Base-by-base conservation (phyloP, 1,140 invertebrate genomes). In the Papilio xuthus region DNA sequence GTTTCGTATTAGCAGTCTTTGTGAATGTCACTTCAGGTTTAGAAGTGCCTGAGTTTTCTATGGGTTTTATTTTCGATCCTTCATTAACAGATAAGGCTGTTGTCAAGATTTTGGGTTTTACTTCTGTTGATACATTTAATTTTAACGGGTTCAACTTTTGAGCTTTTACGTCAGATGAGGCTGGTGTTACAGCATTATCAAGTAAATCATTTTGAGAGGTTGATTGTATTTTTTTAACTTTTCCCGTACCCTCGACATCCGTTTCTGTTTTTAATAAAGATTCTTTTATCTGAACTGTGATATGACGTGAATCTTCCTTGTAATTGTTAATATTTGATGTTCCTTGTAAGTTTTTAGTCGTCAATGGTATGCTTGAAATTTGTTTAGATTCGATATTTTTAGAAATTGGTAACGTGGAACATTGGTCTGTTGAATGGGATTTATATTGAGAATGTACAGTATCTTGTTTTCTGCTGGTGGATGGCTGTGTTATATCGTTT, bases 201-300 rank as follows among this genome's bases (percentile, higher is more conserved):
- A 26, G 26, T 63, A 63, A 63, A 18, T 28, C 28, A 63, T 32
- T 13, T 28, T 63, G 60, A 13, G 15, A 3, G 12, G 23, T 63
- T 63, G 60, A 26, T 63, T 63, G 60, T 7, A 6, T 6, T 63
- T 15, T 63, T 28, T 63, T 63, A 63, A 15, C 6, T 63, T 63
- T 63, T 63, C 28, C 60, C 13, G 60, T 18, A 63, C 26, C 13
- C 13, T 28, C 60, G 13, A 63, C 12, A 63, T 28, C 26, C 4
- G 10, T 32, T 63, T 63, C 12, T 63, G 60, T 28, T 63, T 63
- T 63, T 18, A 63, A 28, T 63, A 63, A 63, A 28, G 60, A 63
- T 15, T 63, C 23, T 63, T 63, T 63, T 9, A 32, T 26, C 26
- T 63, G 23, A 3, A 63, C 26, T 63, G 26, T 67, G 13, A 28